phyloP scores from a whole-genome alignment of 2,797 vertebrate species.

The Pseudochirops cupreus region DNA sequence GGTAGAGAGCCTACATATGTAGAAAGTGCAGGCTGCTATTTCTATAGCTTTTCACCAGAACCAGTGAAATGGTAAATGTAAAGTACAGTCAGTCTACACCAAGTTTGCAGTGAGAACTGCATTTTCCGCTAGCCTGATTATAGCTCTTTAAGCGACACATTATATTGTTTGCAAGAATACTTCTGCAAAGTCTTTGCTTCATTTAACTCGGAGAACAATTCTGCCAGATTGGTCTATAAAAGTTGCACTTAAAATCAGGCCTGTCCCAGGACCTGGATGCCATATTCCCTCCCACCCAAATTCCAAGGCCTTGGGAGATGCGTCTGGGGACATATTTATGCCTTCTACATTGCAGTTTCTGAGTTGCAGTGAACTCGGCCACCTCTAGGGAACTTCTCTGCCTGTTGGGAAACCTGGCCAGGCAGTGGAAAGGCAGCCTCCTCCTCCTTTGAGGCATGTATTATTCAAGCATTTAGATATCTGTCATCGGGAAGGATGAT shows the following conservation, averaged over 20 bases:
- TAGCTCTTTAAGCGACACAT: constrained; percentile 83
- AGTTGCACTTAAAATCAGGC: constrained; percentile 85
- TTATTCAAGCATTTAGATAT: constrained; percentile 85
- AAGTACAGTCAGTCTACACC: constrained; percentile 46
- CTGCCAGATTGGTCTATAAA: constrained; percentile 83
- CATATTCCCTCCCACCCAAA: constrained; percentile 71
- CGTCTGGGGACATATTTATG: constrained; percentile 81
- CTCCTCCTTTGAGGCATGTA: constrained; percentile 66
- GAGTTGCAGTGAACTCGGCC: constrained; percentile 85
- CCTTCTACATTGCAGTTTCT: constrained; percentile 82
- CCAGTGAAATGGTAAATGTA: constrained; percentile 68
- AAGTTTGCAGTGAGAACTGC: constrained; percentile 62
- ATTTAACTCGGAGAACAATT: constrained; percentile 78
- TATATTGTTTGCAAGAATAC: constrained; percentile 81
- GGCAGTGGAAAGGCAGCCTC: constrained; percentile 77
- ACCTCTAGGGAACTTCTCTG: constrained; percentile 78
- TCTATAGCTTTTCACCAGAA: constrained; percentile 75
- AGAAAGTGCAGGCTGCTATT: constrained; percentile 36
- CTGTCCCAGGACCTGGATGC: constrained; percentile 78
- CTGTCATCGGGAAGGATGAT: constrained; percentile 84
- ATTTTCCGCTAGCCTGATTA: constrained; percentile 83
- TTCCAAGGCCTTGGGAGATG: constrained; percentile 76
- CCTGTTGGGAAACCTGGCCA: constrained; percentile 82
- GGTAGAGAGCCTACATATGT: constrained; percentile 30
- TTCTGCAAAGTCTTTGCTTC: constrained; percentile 77